phyloP scores from a whole-genome alignment of 2,888 invertebrate species.

The Encarsia formosa region DNA sequence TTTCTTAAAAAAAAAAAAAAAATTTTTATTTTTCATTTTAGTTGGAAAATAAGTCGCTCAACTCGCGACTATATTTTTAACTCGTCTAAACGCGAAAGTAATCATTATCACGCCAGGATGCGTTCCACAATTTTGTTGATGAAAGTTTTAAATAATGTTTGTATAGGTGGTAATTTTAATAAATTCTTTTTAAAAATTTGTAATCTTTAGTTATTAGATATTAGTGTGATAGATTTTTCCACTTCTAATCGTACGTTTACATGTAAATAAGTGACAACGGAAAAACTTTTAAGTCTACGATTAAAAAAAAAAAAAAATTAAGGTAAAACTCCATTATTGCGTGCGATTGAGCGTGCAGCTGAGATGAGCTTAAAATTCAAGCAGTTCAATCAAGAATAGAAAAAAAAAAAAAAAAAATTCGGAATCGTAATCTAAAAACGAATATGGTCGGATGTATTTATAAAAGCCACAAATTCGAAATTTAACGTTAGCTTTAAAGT shows the following conservation, averaged over 20 bases:
- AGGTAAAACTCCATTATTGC: background rate
- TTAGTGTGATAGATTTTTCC: background rate
- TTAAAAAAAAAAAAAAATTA: background rate
- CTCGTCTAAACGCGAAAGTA: too few species aligned
- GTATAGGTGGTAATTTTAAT: too few species aligned
- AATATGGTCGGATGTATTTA: constrained; percentile 11
- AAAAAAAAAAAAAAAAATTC: too few species aligned
- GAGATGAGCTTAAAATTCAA: constrained; percentile 12
- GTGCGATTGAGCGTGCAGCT: constrained; percentile 1
- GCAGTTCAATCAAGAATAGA: constrained; percentile 5
- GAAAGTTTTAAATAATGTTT: too few species aligned
- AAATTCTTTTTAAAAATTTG: too few species aligned
- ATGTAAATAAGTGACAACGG: constrained; percentile 5
- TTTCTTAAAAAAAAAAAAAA: too few species aligned
- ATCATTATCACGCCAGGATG: too few species aligned
- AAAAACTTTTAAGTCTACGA: background rate
- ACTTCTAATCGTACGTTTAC: background rate
- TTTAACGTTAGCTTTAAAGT: constrained; percentile 13
- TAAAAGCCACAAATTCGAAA: constrained; percentile 6
- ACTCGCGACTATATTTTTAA: too few species aligned
- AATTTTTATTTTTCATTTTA: too few species aligned
- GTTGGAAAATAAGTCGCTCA: too few species aligned
- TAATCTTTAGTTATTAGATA: too few species aligned
- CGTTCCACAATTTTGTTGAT: constrained; percentile 18
- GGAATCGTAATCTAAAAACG: constrained; percentile 2